Evolutionary conservation across 1,140 invertebrate genomes (phyloP).

Genomic region (Nixonia krombeini): DNA sequence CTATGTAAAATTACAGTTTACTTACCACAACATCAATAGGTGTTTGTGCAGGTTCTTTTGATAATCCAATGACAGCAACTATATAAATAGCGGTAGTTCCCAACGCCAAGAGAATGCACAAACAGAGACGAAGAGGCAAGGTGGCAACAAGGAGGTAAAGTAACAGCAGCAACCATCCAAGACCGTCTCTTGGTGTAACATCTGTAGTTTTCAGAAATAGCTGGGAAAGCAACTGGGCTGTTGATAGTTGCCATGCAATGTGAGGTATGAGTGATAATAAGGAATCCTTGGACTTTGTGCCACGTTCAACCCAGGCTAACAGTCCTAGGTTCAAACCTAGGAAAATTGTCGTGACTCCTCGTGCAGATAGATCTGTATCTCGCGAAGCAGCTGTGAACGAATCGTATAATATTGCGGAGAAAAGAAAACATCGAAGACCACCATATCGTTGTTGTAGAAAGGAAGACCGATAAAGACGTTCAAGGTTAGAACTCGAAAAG

Average conservation of each 20-base stretch:
- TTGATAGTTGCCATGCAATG: conserved; percentile 76
- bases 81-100: conserved; percentile 76
- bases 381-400: conserved; percentile 73
- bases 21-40: conserved; percentile 74
- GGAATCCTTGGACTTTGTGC: conserved; percentile 60
- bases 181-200: conserved; percentile 73
- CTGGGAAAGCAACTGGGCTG: conserved; percentile 75
- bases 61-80: conserved; percentile 71
- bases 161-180: conserved; percentile 86
- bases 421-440: conserved; percentile 83
- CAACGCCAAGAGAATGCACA: conserved; percentile 75
- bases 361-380: conserved; percentile 71
- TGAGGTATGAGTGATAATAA: conserved; percentile 75
- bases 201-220: conserved; percentile 73
- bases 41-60: conserved; percentile 58
- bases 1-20: conserved; percentile 1
- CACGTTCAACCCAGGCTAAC: conserved; percentile 70
- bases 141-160: conserved; percentile 90
- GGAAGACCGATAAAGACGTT: conserved; percentile 83
- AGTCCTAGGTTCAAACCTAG: conserved; percentile 72
- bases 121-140: conserved; percentile 80
- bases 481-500: conserved; percentile 71
- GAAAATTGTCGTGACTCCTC: conserved; percentile 72
- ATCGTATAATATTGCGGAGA: conserved; percentile 79
- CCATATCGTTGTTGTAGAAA: conserved; percentile 81